Base-by-base conservation (phyloP, 2,113 vertebrate genomes). In the Hyla sarda region DNA sequence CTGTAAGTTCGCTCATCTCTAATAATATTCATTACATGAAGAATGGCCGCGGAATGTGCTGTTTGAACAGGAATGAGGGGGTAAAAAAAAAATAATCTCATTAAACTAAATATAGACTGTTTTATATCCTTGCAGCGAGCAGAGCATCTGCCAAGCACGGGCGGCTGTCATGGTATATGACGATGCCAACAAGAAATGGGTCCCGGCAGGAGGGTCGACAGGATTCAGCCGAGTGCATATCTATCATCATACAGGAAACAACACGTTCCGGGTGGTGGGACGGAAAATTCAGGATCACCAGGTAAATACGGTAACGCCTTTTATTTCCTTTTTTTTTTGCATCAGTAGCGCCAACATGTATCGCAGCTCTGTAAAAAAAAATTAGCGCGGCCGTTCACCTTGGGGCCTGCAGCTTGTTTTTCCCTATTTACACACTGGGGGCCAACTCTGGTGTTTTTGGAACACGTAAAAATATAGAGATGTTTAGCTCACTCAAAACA, bases 251-350 rank as follows among this genome's bases (percentile, higher is more conserved):
- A 99, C 98, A 5, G 98, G 98, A 90, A 99, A 97, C 95, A 99
- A 99, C 84, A 97, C 98, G 0, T 99, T 99, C 94, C 92, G 97
- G 85, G 98, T 99, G 74, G 98, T 99, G 89, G 98, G 98, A 83
- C 96, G 98, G 86, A 99, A 99, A 92, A 99, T 99, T 92, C 98
- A 99, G 89, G 97, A 99, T 92, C 98, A 99, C 91, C 98, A 99
- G 96, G 98, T 99, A 89, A 94, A n/a, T n/a, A n/a, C n/a, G n/a
- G n/a, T n/a, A n/a, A n/a, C n/a, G n/a, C n/a, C n/a, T n/a, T n/a
- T n/a, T n/a, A n/a, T n/a, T n/a, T n/a, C n/a, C n/a, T n/a, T n/a
- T n/a, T n/a, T n/a, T n/a, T n/a, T n/a, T n/a, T n/a, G n/a, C n/a
- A n/a, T n/a, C 3, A 5, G 8, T 41, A 8, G 41, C 41, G 41